phyloP scores from a whole-genome alignment of 2,888 invertebrate species.

The Steinernema carpocapsae region DNA sequence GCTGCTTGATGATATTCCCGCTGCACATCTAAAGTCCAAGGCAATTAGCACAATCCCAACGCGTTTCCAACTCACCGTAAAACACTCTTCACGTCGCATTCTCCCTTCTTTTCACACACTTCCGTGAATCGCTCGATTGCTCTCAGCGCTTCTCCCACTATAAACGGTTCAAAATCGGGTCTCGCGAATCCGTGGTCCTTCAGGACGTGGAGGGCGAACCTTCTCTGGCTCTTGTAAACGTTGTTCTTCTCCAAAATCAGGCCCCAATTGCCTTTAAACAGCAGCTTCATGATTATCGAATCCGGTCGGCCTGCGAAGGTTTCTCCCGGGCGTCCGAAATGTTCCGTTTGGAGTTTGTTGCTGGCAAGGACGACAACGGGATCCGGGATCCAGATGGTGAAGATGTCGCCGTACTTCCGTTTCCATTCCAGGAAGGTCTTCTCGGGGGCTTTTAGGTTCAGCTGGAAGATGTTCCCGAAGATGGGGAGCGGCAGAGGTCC shows the following conservation, averaged over 20 bases:
- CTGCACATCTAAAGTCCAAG: neutral
- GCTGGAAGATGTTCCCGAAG: constrained; percentile 10
- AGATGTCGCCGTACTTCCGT: neutral
- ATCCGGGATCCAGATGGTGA: constrained; percentile 25
- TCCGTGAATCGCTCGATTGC: neutral
- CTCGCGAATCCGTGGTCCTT: constrained; percentile 7
- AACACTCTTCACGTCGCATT: constrained; percentile 16
- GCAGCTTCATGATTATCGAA: constrained; percentile 25
- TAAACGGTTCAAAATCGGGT: constrained; percentile 5
- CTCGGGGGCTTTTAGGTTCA: neutral
- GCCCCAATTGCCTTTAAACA: constrained; percentile 12
- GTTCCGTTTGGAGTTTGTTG: constrained; percentile 15
- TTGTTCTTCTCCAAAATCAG: constrained; percentile 2
- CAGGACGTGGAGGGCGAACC: constrained; percentile 3
- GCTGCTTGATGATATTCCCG: constrained; percentile 16
- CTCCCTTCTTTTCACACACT: neutral
- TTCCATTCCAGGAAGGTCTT: constrained; percentile 12
- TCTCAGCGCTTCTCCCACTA: neutral
- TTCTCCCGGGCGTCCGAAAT: constrained; percentile 1
- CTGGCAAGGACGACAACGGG: constrained; percentile 17
- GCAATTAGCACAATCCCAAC: neutral
- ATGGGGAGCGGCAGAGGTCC: neutral
- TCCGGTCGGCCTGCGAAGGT: constrained; percentile 3
- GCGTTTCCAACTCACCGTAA: neutral
- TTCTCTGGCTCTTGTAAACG: constrained; percentile 3